Evolutionary conservation across 2,888 invertebrate species (phyloP).

Genomic region (Epistrophella euchroma): DNA sequence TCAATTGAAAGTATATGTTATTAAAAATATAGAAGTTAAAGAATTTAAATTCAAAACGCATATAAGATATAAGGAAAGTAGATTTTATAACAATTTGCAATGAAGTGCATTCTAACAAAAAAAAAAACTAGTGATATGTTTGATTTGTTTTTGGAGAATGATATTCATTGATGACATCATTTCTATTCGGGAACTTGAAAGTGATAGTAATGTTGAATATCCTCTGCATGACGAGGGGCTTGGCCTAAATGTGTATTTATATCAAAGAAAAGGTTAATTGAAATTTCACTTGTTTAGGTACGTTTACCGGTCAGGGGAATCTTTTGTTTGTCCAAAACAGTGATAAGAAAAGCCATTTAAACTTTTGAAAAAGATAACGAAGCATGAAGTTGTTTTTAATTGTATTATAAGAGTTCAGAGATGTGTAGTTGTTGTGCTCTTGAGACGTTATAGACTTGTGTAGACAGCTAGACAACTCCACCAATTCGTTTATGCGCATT

Average conservation of each 20-base stretch:
- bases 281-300: neutral
- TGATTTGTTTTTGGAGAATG: neutral
- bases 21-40: conserved; percentile 28
- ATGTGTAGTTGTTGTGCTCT: conserved; percentile 9
- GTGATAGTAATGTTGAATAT: neutral
- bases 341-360: conserved; percentile 5
- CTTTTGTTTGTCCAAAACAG: conserved; percentile 4
- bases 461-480: conserved; percentile 41
- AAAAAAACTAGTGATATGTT: neutral
- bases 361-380: conserved; percentile 8
- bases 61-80: neutral
- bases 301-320: neutral
- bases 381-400: neutral
- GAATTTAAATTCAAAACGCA: conserved; percentile 28
- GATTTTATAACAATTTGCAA: neutral
- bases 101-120: neutral
- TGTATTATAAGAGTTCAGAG: neutral
- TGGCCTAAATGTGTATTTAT: neutral
- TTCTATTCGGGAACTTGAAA: neutral
- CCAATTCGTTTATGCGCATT: conserved; percentile 49
- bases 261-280: conserved; percentile 9
- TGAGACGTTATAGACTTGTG: conserved; percentile 6
- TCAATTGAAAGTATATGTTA: conserved; percentile 54
- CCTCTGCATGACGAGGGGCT: neutral
- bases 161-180: conserved; percentile 8